phyloP scores from a whole-genome alignment of 64 coral and sea anemone genomes.

The Catalaphyllia jardinei region DNA sequence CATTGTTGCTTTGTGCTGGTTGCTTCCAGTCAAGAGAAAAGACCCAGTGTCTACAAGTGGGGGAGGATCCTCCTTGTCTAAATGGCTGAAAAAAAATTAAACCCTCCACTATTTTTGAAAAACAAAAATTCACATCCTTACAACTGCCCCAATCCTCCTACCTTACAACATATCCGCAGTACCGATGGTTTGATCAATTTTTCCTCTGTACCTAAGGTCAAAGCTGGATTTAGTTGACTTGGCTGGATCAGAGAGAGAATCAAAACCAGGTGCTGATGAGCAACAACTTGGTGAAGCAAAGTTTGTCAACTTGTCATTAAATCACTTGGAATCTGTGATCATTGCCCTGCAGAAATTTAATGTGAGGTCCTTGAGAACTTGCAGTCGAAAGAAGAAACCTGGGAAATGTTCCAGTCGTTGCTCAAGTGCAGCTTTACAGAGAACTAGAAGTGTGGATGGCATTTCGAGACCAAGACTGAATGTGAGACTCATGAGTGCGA shows the following conservation, averaged over 20 bases:
- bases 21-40: too few species aligned
- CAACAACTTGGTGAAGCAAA: background rate
- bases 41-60: too few species aligned
- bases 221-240: slow-evolving; percentile 62
- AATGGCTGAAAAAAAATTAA: too few species aligned
- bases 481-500: background rate
- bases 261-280: background rate
- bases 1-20: background rate
- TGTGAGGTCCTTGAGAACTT: background rate
- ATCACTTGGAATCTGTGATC: slow-evolving; percentile 53
- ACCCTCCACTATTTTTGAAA: too few species aligned
- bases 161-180: background rate
- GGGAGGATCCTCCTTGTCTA: too few species aligned
- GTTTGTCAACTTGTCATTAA: slow-evolving; percentile 44
- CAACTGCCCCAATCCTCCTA: background rate
- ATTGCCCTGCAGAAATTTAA: slow-evolving; percentile 46
- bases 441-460: background rate
- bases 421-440: background rate
- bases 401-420: background rate
- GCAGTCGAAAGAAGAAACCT: background rate
- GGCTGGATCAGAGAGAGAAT: slow-evolving; percentile 46
- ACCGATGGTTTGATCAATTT: background rate
- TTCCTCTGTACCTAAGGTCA: slow-evolving; percentile 13
- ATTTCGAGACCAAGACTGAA: background rate
- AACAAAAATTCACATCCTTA: background rate